Evolutionary conservation across 2,888 invertebrate species (phyloP).

Genomic region (Sylvicola fuscatus): DNA sequence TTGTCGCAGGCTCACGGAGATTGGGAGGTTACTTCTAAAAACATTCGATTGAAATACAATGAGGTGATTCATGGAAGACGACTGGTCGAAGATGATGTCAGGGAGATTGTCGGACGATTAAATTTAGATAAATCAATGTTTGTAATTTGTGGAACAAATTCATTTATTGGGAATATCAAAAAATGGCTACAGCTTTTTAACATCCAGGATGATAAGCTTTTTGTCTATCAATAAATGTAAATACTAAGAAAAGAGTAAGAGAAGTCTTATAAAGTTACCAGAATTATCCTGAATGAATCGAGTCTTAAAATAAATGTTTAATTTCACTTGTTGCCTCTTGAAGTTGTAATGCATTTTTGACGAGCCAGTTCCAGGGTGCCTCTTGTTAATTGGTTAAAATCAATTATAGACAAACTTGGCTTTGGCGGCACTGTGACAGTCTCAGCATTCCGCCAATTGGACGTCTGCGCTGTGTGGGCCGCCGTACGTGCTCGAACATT

Average conservation of each 20-base stretch:
- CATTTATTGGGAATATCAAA: too few relatives aligned
- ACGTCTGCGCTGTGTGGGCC: constrained; percentile 3
- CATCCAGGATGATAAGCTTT: too few relatives aligned
- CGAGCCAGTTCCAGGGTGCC: constrained; percentile 33
- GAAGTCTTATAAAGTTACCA: too few relatives aligned
- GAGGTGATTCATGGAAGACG: constrained; percentile 11
- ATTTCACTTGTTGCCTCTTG: too few relatives aligned
- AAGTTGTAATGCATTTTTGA: constrained; percentile 1
- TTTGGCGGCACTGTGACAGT: constrained; percentile 28
- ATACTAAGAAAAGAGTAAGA: too few relatives aligned
- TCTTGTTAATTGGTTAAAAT: constrained; percentile 46
- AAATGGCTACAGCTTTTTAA: too few relatives aligned
- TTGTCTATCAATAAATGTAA: too few relatives aligned
- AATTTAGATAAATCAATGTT: background rate
- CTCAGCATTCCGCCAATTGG: constrained; percentile 4
- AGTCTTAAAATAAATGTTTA: too few relatives aligned
- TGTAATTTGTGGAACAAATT: background rate
- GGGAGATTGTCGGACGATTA: too few relatives aligned
- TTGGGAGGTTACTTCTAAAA: constrained; percentile 10
- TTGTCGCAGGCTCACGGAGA: constrained; percentile 22
- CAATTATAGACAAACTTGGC: constrained; percentile 49
- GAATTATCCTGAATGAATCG: too few relatives aligned
- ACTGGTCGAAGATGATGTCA: constrained; percentile 4
- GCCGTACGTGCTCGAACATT: constrained; percentile 2
- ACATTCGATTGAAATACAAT: constrained; percentile 14